Evolutionary conservation across 2,888 invertebrate species (phyloP).

Genomic region (Meteorus colon): DNA sequence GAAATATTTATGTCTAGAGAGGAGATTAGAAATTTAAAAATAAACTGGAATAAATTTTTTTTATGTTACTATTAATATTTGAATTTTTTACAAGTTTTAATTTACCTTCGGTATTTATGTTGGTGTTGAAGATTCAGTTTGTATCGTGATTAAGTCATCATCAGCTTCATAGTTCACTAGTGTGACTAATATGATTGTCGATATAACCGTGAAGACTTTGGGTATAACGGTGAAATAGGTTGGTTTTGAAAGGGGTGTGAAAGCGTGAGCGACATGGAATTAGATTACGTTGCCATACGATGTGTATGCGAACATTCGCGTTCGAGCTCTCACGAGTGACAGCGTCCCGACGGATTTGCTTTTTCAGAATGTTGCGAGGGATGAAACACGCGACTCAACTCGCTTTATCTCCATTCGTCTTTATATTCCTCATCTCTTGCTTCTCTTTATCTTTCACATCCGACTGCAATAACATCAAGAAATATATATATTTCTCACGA

Average conservation of each 20-base stretch:
- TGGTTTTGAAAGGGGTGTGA: slow-evolving; percentile 1
- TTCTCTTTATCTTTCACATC: neutral
- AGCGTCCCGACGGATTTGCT: slow-evolving; percentile 36
- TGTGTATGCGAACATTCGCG: slow-evolving; percentile 5
- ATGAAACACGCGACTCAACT: neutral
- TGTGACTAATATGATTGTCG: neutral
- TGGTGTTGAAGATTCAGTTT: neutral
- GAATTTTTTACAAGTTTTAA: neutral
- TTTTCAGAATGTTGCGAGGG: slow-evolving; percentile 10
- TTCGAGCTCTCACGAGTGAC: slow-evolving; percentile 30
- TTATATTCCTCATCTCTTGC: neutral
- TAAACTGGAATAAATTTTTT: too few relatives aligned
- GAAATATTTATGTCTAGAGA: too few relatives aligned
- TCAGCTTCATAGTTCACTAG: neutral
- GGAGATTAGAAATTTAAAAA: too few relatives aligned
- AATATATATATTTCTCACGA: neutral
- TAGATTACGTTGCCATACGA: slow-evolving; percentile 18
- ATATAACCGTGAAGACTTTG: neutral
- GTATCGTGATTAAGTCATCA: neutral
- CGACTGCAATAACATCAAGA: neutral
- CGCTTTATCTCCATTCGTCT: neutral
- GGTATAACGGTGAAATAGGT: neutral
- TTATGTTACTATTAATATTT: too few relatives aligned
- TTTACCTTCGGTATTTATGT: neutral
- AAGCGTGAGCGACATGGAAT: slow-evolving; percentile 19